These are phyloP conservation scores for Patagioenas fasciata DNA, from an alignment of 2,113 vertebrate genomes.

Conservation along the genomic window DNA sequence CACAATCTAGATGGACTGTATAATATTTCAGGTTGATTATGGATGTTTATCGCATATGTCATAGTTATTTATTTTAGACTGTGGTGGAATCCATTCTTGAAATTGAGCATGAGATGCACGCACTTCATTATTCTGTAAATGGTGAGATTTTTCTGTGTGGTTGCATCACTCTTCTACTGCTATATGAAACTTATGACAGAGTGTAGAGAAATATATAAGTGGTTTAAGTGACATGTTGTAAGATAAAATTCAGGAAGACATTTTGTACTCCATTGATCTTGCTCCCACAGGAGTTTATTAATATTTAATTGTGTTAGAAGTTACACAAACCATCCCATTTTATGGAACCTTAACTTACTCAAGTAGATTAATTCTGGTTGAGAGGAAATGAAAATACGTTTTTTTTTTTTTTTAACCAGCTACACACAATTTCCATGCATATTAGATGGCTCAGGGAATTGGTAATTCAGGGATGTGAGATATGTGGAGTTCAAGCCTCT, in stretches of 20 bases:
- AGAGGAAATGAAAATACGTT: conserved; percentile 37
- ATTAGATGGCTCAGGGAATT: background rate
- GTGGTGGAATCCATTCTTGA: background rate
- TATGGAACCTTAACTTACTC: background rate
- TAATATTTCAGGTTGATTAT: background rate
- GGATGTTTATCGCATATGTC: background rate
- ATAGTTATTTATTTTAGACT: background rate
- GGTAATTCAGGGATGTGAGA: conserved; percentile 17
- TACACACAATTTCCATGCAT: conserved; percentile 3
- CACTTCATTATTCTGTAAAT: background rate
- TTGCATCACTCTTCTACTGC: background rate
- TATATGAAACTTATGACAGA: background rate
- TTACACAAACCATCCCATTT: conserved; percentile 41
- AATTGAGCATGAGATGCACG: background rate
- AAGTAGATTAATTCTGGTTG: conserved; percentile 27
- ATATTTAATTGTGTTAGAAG: conserved; percentile 62
- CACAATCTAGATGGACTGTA: background rate
- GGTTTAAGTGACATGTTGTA: background rate
- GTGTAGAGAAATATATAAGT: background rate
- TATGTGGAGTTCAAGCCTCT: background rate
- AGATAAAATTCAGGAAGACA: background rate
- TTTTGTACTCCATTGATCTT: conserved; percentile 54
- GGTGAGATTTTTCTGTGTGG: background rate
- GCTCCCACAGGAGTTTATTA: conserved; percentile 49
- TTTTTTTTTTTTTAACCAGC: background rate